Conservation (phyloP, 2,113 vertebrate genomes). For the Saccopteryx bilineata region DNA sequence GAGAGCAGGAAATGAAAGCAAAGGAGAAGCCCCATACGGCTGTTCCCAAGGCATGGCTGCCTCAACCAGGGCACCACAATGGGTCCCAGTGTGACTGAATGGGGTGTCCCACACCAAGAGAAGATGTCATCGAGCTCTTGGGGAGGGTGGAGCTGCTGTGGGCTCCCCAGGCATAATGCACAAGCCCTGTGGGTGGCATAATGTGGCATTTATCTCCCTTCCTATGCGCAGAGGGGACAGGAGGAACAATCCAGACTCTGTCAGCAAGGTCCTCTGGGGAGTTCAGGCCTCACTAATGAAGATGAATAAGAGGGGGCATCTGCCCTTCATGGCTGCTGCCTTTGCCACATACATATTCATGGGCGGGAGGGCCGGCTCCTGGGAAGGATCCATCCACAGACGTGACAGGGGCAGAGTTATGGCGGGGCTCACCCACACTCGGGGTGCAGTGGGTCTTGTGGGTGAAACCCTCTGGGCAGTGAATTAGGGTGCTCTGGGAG, state of each 20-base stretch:
- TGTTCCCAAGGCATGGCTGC: not conserved
- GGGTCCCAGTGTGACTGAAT: conserved; percentile 43
- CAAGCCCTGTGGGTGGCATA: conserved; percentile 82
- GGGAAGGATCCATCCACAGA: not conserved
- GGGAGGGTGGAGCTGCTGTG: conserved; percentile 26
- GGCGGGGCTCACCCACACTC: fast-evolving
- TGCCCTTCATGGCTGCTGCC: not conserved
- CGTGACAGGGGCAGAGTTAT: not conserved
- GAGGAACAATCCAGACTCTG: conserved; percentile 70
- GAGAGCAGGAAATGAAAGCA: not conserved
- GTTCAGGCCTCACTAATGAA: conserved; percentile 58
- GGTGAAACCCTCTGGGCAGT: not conserved
- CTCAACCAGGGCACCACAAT: conserved; percentile 54
- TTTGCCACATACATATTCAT: conserved; percentile 60
- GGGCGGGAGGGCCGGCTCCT: not conserved
- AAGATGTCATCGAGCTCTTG: conserved; percentile 66
- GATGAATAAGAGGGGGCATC: conserved; percentile 21
- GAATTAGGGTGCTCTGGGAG: not conserved
- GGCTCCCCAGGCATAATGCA: conserved; percentile 63
- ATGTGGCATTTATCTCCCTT: conserved; percentile 75
- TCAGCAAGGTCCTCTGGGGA: conserved; percentile 34
- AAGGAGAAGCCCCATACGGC: not conserved
- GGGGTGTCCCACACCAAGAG: conserved; percentile 13
- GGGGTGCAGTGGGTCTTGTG: not conserved
- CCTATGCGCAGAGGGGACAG: not conserved